A percentile compares a stretch with the other conserved stretches of the same genome.
Conservation (phyloP, 1,140 invertebrate species). For the Pteromalus puparum region DNA sequence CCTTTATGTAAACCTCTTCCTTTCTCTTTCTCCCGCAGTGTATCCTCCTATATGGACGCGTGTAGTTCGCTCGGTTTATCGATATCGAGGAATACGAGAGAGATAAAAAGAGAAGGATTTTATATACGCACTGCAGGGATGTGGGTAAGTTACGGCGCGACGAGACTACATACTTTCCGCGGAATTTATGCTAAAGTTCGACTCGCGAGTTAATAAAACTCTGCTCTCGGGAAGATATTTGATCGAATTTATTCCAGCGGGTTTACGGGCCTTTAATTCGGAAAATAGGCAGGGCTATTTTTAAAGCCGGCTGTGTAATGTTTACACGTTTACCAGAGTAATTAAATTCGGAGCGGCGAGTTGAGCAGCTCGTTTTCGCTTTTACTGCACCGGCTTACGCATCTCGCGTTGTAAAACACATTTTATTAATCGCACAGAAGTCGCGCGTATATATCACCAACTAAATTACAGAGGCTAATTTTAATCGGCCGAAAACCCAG, state of each 20-base stretch:
- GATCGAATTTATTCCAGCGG: constrained; percentile 33
- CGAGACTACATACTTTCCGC: not conserved
- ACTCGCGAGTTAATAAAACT: constrained; percentile 37
- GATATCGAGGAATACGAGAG: constrained; percentile 7
- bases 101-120: constrained; percentile 1
- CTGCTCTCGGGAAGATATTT: not conserved
- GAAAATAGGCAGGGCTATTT: constrained; percentile 7
- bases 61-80: constrained; percentile 10
- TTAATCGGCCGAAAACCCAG: not conserved
- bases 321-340: not conserved
- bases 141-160: constrained; percentile 26
- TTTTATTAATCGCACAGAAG: not conserved
- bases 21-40: not conserved
- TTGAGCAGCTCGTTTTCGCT: not conserved
- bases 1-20: constrained; percentile 42
- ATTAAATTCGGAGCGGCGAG: not conserved
- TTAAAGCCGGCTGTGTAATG: not conserved
- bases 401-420: not conserved
- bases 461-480: not conserved
- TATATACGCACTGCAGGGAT: not conserved
- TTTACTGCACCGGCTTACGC: too few relatives aligned
- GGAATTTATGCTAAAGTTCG: too few relatives aligned
- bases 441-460: not conserved
- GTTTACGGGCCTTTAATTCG: not conserved
- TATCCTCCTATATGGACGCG: not conserved